These are phyloP conservation scores for Sarcophaga peregrina DNA, from an alignment of 1,140 invertebrate species.

Conservation along the genomic window DNA sequence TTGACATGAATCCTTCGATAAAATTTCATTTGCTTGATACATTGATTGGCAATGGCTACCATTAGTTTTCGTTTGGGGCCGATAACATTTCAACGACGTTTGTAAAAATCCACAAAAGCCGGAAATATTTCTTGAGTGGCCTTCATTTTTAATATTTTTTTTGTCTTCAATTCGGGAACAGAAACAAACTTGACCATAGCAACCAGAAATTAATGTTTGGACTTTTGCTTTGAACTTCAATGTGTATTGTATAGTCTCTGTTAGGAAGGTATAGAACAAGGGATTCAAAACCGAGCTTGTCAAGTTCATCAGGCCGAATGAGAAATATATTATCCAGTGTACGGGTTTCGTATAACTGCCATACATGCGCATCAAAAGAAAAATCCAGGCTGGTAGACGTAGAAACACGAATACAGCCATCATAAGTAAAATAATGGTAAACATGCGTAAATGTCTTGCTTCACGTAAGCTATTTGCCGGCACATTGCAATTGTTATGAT, in stretches of 20 bases:
- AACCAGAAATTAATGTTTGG: neutral
- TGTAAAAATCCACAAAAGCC: slow-evolving; percentile 14
- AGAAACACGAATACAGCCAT: slow-evolving; percentile 69
- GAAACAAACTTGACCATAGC: neutral
- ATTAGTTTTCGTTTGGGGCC: neutral
- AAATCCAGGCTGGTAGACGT: slow-evolving; percentile 70
- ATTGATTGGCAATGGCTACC: neutral
- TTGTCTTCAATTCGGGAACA: neutral
- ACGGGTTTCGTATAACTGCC: slow-evolving; percentile 52
- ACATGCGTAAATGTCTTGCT: slow-evolving; percentile 68
- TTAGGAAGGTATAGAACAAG: slow-evolving; percentile 70
- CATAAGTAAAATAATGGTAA: slow-evolving; percentile 69
- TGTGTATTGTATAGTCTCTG: slow-evolving; percentile 65
- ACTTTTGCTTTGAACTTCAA: slow-evolving; percentile 48
- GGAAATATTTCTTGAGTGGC: neutral
- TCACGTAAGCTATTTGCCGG: slow-evolving; percentile 53
- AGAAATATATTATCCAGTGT: slow-evolving; percentile 68
- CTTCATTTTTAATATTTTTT: neutral
- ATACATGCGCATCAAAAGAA: slow-evolving; percentile 66
- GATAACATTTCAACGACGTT: slow-evolving; percentile 1
- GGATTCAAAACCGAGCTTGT: slow-evolving; percentile 70
- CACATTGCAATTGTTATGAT: neutral
- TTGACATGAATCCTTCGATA: neutral
- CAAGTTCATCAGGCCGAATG: slow-evolving; percentile 67
- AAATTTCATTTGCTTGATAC: slow-evolving; percentile 7